Percentiles rank a stretch among this genome's conserved stretches.
Evolutionary conservation across 2,797 vertebrate species (phyloP).

Genomic region (Gorsachius magnificus): DNA sequence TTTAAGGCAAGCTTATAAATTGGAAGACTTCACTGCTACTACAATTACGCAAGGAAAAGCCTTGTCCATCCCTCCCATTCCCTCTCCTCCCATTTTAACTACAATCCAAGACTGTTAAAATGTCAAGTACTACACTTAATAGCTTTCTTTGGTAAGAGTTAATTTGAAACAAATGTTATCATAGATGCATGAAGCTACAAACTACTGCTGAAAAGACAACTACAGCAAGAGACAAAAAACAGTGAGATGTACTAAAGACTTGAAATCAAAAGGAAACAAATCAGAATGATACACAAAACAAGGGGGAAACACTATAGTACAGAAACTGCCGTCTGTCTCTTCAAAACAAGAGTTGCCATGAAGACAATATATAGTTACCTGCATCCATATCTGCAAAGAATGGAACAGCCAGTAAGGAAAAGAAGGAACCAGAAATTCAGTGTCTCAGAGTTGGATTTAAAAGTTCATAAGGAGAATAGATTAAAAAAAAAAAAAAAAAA

Average conservation of each 20-base stretch:
- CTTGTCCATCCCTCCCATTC: neutral
- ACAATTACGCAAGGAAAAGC: neutral
- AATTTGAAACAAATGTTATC: slow-evolving; percentile 72
- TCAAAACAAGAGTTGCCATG: slow-evolving; percentile 73
- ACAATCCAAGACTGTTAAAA: slow-evolving; percentile 7
- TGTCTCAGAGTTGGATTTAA: slow-evolving; percentile 77
- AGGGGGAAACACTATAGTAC: slow-evolving; percentile 58
- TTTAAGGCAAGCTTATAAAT: neutral
- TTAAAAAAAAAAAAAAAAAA: neutral
- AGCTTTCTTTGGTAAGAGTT: slow-evolving; percentile 43
- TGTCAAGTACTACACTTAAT: neutral
- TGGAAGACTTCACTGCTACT: neutral
- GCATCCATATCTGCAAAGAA: slow-evolving; percentile 98
- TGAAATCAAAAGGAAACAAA: slow-evolving; percentile 62
- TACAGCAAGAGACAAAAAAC: slow-evolving; percentile 72
- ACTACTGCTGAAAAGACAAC: slow-evolving; percentile 68
- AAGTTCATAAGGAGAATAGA: slow-evolving; percentile 73
- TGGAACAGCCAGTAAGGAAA: slow-evolving; percentile 87
- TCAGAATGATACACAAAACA: slow-evolving; percentile 62
- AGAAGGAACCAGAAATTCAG: slow-evolving; percentile 86
- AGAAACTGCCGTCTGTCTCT: slow-evolving; percentile 58
- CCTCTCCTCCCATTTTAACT: slow-evolving; percentile 7
- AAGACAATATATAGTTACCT: slow-evolving; percentile 89
- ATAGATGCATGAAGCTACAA: slow-evolving; percentile 67
- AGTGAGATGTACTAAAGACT: slow-evolving; percentile 72